A percentile compares a stretch with the other conserved stretches of the same genome.
Conservation (phyloP, 2,888 invertebrate species). For the Ennomos fuscantarius region DNA sequence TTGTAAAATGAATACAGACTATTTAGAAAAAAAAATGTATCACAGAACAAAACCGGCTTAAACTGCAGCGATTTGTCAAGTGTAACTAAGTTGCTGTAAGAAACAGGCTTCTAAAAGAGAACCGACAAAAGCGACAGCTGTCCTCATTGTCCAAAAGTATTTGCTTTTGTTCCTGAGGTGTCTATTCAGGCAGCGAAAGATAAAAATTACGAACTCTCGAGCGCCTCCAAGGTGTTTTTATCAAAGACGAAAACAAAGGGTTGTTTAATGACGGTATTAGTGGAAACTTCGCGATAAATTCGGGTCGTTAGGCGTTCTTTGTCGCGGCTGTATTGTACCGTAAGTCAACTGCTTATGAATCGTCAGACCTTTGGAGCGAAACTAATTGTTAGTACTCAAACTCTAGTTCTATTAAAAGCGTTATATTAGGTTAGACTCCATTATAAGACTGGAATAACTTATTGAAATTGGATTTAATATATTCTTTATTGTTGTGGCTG, state of each 20-base stretch:
- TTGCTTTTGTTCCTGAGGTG: slow-evolving; percentile 69
- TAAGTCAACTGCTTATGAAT: slow-evolving; percentile 65
- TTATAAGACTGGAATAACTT: too few species aligned
- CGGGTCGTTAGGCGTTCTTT: slow-evolving; percentile 78
- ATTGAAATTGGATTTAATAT: too few species aligned
- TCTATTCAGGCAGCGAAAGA: slow-evolving; percentile 72
- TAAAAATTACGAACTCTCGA: slow-evolving; percentile 78
- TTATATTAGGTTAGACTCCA: background rate
- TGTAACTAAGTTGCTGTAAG: slow-evolving; percentile 42
- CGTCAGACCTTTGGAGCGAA: slow-evolving; percentile 46
- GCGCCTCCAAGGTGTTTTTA: slow-evolving; percentile 76
- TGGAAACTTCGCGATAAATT: slow-evolving; percentile 83
- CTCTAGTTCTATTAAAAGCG: slow-evolving; percentile 27
- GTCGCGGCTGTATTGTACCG: slow-evolving; percentile 75
- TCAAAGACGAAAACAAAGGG: slow-evolving; percentile 81
- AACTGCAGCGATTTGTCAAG: slow-evolving; percentile 40
- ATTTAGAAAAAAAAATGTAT: slow-evolving; percentile 17
- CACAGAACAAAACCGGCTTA: slow-evolving; percentile 16
- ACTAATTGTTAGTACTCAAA: slow-evolving; percentile 51
- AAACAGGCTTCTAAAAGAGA: slow-evolving; percentile 43
- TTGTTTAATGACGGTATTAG: slow-evolving; percentile 83
- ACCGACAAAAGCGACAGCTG: slow-evolving; percentile 53
- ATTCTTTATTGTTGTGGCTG: too few species aligned
- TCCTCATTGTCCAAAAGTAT: slow-evolving; percentile 63
- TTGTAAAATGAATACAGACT: background rate